phyloP scores from a whole-genome alignment of 2,113 vertebrate genomes.

The Charadrius vociferus region DNA sequence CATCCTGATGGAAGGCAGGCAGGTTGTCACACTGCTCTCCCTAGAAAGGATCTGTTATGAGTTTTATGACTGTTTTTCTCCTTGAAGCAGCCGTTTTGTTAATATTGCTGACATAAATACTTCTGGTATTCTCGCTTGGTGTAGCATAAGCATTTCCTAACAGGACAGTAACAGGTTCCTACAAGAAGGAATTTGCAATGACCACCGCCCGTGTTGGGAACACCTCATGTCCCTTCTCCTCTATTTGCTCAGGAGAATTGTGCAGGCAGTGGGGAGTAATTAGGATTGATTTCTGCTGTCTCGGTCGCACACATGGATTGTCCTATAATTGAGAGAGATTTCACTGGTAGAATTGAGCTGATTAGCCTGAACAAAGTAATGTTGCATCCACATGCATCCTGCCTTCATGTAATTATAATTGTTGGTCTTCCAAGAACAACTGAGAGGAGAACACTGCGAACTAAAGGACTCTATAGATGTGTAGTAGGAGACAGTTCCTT shows the following conservation, averaged over 20 bases:
- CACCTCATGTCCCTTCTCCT: neutral
- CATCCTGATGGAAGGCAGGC: neutral
- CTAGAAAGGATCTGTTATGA: neutral
- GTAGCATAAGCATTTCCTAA: neutral
- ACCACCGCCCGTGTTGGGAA: neutral
- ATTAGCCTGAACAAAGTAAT: conserved; percentile 56
- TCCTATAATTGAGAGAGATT: conserved; percentile 55
- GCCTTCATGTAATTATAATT: conserved; percentile 34
- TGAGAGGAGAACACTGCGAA: neutral
- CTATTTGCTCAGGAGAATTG: conserved; percentile 15
- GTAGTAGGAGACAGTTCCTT: neutral
- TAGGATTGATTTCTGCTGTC: conserved; percentile 66
- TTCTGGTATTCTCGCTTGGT: neutral
- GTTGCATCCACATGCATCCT: conserved; percentile 58
- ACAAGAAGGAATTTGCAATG: neutral
- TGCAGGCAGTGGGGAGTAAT: conserved; percentile 53
- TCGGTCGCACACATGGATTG: conserved; percentile 33
- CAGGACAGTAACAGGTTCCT: neutral
- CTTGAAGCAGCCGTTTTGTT: neutral
- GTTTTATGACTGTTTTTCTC: neutral
- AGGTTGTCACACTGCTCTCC: neutral
- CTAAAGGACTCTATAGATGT: neutral
- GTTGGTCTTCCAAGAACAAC: conserved; percentile 22
- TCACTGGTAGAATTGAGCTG: conserved; percentile 38
- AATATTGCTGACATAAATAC: neutral